Evolutionary conservation across 2,888 invertebrate species (phyloP).

Genomic region (Clistopyga incitator): DNA sequence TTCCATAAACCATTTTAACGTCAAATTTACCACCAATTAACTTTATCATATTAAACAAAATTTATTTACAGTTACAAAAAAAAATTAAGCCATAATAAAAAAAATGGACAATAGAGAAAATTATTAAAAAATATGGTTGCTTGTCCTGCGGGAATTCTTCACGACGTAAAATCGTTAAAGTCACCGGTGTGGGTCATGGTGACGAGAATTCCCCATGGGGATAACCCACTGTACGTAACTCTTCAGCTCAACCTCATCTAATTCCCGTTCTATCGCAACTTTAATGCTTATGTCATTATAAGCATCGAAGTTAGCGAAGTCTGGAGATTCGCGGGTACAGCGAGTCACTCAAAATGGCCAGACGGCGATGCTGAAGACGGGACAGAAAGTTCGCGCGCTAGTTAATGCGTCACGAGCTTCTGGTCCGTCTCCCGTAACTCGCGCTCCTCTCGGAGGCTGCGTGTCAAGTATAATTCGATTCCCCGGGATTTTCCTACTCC

Average conservation of each 20-base stretch:
- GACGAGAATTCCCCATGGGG: not conserved
- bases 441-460: conserved; percentile 36
- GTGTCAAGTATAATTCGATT: conserved; percentile 53
- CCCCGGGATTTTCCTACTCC: conserved; percentile 20
- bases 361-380: conserved; percentile 28
- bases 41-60: too few species aligned
- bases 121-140: too few species aligned
- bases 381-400: conserved; percentile 56
- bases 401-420: conserved; percentile 57
- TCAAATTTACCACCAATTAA: too few species aligned
- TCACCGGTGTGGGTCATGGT: too few species aligned
- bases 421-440: conserved; percentile 46
- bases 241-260: conserved; percentile 49
- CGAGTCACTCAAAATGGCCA: conserved; percentile 14
- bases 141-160: too few species aligned
- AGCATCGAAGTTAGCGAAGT: conserved; percentile 12
- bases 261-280: conserved; percentile 37
- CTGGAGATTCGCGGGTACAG: conserved; percentile 31
- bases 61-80: too few species aligned
- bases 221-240: conserved; percentile 13
- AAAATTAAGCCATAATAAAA: too few species aligned
- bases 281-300: conserved; percentile 33
- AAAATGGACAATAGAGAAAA: too few species aligned
- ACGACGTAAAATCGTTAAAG: too few species aligned
- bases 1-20: too few species aligned